Evolutionary conservation across 2,797 vertebrate species (phyloP).

Genomic region (Sylvilagus floridanus): DNA sequence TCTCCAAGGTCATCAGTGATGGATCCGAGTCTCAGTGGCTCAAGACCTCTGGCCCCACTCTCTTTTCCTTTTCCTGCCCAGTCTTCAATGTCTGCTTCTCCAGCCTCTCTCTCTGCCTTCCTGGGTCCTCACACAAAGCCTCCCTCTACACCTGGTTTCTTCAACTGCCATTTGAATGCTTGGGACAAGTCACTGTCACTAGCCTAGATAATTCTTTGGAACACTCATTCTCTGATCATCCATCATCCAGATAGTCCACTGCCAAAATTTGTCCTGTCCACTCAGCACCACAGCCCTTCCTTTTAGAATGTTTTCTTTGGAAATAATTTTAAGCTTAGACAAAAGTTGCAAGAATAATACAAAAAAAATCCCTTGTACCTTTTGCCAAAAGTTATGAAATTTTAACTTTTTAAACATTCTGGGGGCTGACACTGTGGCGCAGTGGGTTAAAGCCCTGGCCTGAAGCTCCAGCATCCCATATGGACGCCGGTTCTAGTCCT

Average conservation of each 20-base stretch:
- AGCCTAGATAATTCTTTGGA: neutral
- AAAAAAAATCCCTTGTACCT: neutral
- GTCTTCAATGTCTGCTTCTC: neutral
- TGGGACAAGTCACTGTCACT: neutral
- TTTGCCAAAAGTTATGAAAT: neutral
- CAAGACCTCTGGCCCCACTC: neutral
- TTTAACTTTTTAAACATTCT: neutral
- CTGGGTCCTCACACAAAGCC: accelerated
- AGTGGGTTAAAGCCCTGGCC: no score
- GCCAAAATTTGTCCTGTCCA: neutral
- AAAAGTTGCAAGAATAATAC: neutral
- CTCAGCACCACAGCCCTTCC: neutral
- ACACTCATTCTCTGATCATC: neutral
- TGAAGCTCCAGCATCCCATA: no score
- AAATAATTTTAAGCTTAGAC: neutral
- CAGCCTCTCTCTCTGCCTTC: neutral
- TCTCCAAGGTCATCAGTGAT: neutral
- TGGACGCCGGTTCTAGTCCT: no score
- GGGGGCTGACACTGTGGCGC: no score
- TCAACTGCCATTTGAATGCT: neutral
- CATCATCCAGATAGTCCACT: neutral
- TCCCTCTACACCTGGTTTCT: neutral
- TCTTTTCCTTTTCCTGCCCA: neutral
- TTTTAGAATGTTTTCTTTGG: neutral
- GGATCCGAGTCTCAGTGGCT: neutral